phyloP scores from a whole-genome alignment of 92 coral and sea anemone genomes.

The Porites lobata region DNA sequence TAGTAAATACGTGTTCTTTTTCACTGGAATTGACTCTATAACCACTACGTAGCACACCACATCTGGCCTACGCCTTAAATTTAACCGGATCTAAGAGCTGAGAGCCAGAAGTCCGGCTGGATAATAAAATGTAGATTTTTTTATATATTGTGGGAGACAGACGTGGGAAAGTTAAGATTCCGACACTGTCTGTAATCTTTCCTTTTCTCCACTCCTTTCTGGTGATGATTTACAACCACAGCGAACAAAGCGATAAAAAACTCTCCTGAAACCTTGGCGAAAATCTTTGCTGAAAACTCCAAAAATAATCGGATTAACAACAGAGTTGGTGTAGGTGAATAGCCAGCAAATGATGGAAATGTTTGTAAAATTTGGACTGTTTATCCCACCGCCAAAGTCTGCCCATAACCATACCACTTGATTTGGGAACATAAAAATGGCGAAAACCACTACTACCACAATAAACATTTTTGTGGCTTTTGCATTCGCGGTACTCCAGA shows the following conservation, averaged over 20 bases:
- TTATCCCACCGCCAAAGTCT: constrained; percentile 82
- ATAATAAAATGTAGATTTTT: neutral
- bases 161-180: neutral
- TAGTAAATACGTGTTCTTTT: no score
- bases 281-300: constrained; percentile 92
- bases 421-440: constrained; percentile 93
- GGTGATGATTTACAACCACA: constrained; percentile 1
- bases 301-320: constrained; percentile 92
- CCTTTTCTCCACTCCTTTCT: neutral
- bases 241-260: constrained; percentile 41
- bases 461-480: constrained; percentile 95
- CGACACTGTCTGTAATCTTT: constrained; percentile 12
- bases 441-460: constrained; percentile 89
- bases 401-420: constrained; percentile 96
- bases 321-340: constrained; percentile 91
- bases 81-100: no score
- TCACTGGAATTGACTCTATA: no score
- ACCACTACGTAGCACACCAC: no score
- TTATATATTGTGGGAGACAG: neutral
- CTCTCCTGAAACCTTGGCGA: constrained; percentile 78
- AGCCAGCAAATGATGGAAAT: constrained; percentile 84
- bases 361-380: constrained; percentile 64
- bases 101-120: no score
- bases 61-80: no score
- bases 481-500: constrained; percentile 84